Percentiles rank a stretch among this genome's conserved stretches.
Evolutionary conservation across 2,797 vertebrate species (phyloP).

Genomic region (Anguilla marmorata): DNA sequence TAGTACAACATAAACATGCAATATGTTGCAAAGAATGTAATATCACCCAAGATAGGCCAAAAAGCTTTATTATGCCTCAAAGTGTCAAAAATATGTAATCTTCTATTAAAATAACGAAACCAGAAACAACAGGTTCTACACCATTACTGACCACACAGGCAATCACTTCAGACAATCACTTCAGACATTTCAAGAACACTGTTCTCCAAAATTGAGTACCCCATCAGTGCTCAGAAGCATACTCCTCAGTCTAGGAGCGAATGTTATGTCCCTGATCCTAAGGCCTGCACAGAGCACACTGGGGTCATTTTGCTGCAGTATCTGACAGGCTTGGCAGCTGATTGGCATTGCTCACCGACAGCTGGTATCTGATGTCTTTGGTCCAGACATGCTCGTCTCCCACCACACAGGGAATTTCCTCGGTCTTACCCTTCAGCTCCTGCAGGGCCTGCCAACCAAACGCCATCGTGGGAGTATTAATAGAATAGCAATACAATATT

Average conservation of each 20-base stretch:
- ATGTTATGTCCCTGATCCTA: neutral
- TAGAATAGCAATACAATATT: neutral
- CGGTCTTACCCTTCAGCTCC: constrained; percentile 76
- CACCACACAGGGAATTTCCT: constrained; percentile 88
- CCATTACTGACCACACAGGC: neutral
- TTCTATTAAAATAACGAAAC: neutral
- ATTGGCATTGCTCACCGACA: constrained; percentile 76
- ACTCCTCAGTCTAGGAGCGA: neutral
- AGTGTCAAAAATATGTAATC: neutral
- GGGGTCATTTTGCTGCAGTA: neutral
- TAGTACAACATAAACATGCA: neutral
- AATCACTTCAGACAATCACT: neutral
- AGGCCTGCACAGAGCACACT: neutral
- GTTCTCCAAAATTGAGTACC: neutral
- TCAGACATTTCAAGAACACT: neutral
- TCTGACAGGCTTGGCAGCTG: neutral
- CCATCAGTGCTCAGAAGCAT: neutral
- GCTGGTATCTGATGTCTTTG: constrained; percentile 77
- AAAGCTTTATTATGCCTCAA: neutral
- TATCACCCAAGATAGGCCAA: neutral
- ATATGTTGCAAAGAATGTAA: neutral
- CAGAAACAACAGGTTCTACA: neutral
- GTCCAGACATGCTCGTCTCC: constrained; percentile 94
- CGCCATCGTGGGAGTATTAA: neutral
- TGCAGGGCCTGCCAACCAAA: constrained; percentile 71